Base-by-base conservation (phyloP, 2,797 vertebrate genomes). In the Lutjanus campechanus region DNA sequence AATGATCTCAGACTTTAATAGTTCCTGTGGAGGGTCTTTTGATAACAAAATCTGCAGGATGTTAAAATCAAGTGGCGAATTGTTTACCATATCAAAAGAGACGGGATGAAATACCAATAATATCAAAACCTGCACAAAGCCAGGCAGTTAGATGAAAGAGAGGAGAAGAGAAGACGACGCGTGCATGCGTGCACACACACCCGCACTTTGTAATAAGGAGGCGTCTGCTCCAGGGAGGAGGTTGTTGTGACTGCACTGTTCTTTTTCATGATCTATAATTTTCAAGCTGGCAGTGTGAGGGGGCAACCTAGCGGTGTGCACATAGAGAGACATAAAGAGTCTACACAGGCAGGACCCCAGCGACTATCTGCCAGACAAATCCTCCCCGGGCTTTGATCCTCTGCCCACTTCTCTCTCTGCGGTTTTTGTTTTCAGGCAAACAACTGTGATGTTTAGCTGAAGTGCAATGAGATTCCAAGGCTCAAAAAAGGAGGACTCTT, bases 181-280 rank as follows among this genome's bases (percentile, higher is more conserved):
- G 2, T 62, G 51, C 4, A 7, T 49, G 47, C 6, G 22, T 44
- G 41, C 49, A 11, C 63, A 22, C 60, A 62, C 6, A 11, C 60
- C 8, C 17, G 7, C 11, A 13, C 17, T 40, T 84, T 89, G 78
- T 91, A 93, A 93, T 91, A 86, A 91, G 85, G 86, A 81, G 91
- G 84, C 61, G 83, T 92, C 91, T 91, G 88, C 80, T 87, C 2
- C 76, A 87, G 86, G 88, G 94, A 95, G 84, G 76, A 85, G 85
- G 89, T 77, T 95, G 93, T 96, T 96, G 94, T 94, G 95, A 95
- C 93, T 94, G 75, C 79, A 19, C 71, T 69, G 75, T 75, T 92
- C 88, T 89, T 92, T 80, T 85, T 90, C 81, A 86, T 94, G 90
- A 94, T 94, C 92, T 97, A 63, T 95, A 95, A 97, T 97, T 97